phyloP scores from a whole-genome alignment of 2,888 invertebrate species.

The Magallana nippona region DNA sequence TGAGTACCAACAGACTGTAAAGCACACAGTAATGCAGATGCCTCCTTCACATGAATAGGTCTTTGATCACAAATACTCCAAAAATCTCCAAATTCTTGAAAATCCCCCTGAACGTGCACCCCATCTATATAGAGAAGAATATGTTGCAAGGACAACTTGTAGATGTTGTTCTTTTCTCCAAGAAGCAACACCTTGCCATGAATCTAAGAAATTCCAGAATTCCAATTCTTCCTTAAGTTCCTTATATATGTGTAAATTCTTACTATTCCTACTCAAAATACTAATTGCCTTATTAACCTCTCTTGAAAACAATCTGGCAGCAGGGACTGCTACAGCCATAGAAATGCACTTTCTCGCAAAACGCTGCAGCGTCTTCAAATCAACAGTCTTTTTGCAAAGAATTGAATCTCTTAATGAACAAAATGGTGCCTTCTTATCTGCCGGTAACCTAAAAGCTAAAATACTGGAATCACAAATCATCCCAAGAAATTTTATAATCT shows the following conservation, averaged over 20 bases:
- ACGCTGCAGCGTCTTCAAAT: conserved; percentile 44
- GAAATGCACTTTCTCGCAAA: conserved; percentile 49
- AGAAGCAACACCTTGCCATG: conserved; percentile 45
- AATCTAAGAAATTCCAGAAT: conserved; percentile 44
- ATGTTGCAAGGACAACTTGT: conserved; percentile 48
- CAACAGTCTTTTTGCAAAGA: conserved; percentile 34
- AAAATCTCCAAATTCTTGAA: too few relatives aligned
- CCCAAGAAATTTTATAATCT: conserved; percentile 40
- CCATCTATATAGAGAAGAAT: conserved; percentile 47
- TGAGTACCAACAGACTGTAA: too few relatives aligned
- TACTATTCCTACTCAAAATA: conserved; percentile 42
- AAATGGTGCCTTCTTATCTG: conserved; percentile 43
- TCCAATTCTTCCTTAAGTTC: conserved; percentile 43
- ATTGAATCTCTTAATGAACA: conserved; percentile 42
- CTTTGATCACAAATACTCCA: too few relatives aligned
- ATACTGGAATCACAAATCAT: conserved; percentile 42
- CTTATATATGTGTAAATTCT: conserved; percentile 39
- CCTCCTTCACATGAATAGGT: too few relatives aligned
- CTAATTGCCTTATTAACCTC: conserved; percentile 49
- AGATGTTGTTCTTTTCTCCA: conserved; percentile 47
- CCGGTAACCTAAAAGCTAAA: conserved; percentile 39
- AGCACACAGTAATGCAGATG: too few relatives aligned
- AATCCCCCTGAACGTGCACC: too few relatives aligned
- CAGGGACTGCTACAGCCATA: conserved; percentile 45
- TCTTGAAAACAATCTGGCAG: conserved; percentile 42